Evolutionary conservation across 2,797 vertebrate species (phyloP).

Genomic region (Typhlichthys eigenmanni): DNA sequence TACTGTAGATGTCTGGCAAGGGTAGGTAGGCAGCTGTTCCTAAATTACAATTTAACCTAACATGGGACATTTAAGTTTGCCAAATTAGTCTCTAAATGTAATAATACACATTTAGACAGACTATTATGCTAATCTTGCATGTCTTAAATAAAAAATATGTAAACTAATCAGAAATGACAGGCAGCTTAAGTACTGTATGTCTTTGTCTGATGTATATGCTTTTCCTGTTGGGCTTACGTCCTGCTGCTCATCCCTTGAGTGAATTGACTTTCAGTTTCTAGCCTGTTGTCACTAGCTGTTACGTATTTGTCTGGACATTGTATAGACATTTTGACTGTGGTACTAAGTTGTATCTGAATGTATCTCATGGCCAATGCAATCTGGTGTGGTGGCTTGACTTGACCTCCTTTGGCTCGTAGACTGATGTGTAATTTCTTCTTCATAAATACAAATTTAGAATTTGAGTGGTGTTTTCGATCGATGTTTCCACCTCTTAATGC

Average conservation of each 20-base stretch:
- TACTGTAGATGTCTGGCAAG: too few species aligned
- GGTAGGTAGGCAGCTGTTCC: too few species aligned
- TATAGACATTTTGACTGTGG: constrained; percentile 16
- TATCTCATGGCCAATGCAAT: neutral
- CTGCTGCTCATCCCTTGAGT: constrained; percentile 27
- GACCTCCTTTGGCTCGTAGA: neutral
- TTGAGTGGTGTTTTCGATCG: constrained; percentile 24
- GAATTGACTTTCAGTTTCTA: constrained; percentile 34
- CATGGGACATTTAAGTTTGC: too few species aligned
- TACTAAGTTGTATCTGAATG: neutral
- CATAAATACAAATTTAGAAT: constrained; percentile 12
- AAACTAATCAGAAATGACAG: constrained; percentile 8
- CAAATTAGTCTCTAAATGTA: too few species aligned
- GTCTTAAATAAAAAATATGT: neutral
- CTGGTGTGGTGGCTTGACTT: constrained; percentile 7
- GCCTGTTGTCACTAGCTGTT: constrained; percentile 8
- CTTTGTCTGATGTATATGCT: constrained; percentile 1
- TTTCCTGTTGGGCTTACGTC: constrained; percentile 24
- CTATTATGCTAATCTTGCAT: too few species aligned
- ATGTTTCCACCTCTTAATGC: constrained; percentile 35
- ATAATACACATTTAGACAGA: too few species aligned
- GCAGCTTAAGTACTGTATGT: neutral
- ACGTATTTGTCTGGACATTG: constrained; percentile 9
- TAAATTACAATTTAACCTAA: too few species aligned
- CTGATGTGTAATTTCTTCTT: neutral